phyloP scores from a whole-genome alignment of 1,140 invertebrate genomes.

The Gonatopus flavifemur region DNA sequence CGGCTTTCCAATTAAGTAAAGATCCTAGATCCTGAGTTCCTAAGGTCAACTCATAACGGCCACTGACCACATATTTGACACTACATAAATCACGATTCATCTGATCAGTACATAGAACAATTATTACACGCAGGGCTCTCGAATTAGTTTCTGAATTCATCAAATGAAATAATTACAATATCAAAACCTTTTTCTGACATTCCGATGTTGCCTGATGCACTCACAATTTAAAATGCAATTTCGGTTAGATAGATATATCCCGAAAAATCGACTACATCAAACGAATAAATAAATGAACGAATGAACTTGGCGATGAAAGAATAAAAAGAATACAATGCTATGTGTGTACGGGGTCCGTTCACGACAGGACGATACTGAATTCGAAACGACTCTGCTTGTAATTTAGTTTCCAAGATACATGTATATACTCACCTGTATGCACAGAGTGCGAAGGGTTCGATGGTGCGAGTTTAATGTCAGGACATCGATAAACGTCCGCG shows the following conservation, averaged over 20 bases:
- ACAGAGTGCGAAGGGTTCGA: slow-evolving; percentile 37
- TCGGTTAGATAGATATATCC: too few relatives aligned
- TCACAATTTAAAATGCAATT: too few relatives aligned
- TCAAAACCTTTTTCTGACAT: not conserved
- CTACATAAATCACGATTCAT: slow-evolving; percentile 54
- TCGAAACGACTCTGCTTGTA: slow-evolving; percentile 6
- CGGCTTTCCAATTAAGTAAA: slow-evolving; percentile 58
- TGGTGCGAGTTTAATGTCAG: slow-evolving; percentile 39
- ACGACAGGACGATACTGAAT: not conserved
- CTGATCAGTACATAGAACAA: slow-evolving; percentile 30
- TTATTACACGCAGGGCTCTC: too few relatives aligned
- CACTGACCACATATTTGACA: slow-evolving; percentile 55
- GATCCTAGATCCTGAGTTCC: slow-evolving; percentile 40
- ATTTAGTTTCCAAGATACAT: slow-evolving; percentile 34
- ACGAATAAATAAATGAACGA: too few relatives aligned
- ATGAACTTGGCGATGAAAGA: too few relatives aligned
- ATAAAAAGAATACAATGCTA: too few relatives aligned
- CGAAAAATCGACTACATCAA: too few relatives aligned
- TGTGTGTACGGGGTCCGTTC: slow-evolving; percentile 4
- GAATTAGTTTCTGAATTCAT: not conserved
- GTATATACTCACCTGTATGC: too few relatives aligned
- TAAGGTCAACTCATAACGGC: slow-evolving; percentile 36
- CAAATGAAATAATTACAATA: not conserved
- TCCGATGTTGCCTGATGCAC: too few relatives aligned
- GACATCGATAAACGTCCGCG: slow-evolving; percentile 53